Base-by-base conservation (phyloP, 64 coral and sea anemone species). In the Acropora yongei region DNA sequence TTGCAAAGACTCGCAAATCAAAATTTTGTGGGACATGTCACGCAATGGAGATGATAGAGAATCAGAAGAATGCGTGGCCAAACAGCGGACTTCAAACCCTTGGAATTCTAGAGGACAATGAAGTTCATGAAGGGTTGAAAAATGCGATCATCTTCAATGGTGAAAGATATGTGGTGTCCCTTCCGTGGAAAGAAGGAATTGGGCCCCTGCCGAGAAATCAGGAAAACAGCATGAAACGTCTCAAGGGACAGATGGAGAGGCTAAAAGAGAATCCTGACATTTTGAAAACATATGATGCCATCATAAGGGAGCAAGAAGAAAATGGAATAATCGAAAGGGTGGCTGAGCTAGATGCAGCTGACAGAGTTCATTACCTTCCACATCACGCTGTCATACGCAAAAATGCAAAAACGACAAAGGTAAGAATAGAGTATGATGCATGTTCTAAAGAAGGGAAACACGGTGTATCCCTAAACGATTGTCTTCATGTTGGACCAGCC, bases 141-240 rank as follows among this genome's bases (percentile, higher is more conserved):
- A 30, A 30, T 30, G 30, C 30, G 30, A 30, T 30, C 30, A 30
- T 30, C 30, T 30, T 30, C 30, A 30, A 30, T 30, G 30, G 30
- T 14, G 51, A 77, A 43, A 63, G 73, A 57, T 88, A 88, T 50
- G 17, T 18, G 39, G 87, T 88, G 2, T 41, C 3, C 18, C 55
- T 88, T 58, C 87, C 87, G 20, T 88, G 87, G 87, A 88, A 88
- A 65, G 73, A 77, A 14, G 50, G 55, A 44, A 72, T 77, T 42
- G 17, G 6, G 10, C 11, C n/a, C 20, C 66, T 86, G 20, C 30
- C 42, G 39, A 86, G 16, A n/a, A 86, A 86, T 86, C 8, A 86
- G 17, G 42, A 19, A 44, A 86, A 63, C 60, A 86, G 82, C 47
- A 18, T 86, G 65, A 42, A 72, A 12, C 41, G 82, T 41, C 82